Percentiles rank a stretch among this genome's conserved stretches.
These are phyloP conservation scores for Peromyscus aztecus DNA, from an alignment of 2,797 vertebrate genomes.

Conservation along the genomic window DNA sequence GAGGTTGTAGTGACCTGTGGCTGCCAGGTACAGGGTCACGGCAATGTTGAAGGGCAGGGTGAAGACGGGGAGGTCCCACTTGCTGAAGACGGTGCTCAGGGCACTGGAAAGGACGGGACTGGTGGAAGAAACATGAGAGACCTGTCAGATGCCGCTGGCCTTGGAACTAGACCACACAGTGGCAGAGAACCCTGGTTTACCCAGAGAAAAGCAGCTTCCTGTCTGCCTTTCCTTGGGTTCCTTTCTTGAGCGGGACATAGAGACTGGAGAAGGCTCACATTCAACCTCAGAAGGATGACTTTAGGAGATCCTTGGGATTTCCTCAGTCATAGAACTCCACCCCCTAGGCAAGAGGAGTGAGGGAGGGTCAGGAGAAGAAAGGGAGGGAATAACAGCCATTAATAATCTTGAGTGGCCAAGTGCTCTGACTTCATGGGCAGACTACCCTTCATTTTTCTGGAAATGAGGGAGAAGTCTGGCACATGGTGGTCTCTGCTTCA, in stretches of 20 bases:
- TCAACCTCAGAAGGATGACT: not conserved
- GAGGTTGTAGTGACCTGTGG: conserved; percentile 93
- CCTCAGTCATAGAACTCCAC: not conserved
- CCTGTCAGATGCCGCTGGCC: not conserved
- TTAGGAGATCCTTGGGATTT: not conserved
- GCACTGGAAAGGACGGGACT: conserved; percentile 96
- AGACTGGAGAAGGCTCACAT: fast-evolving
- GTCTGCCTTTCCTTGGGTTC: too few relatives aligned
- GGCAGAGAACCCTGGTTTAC: not conserved
- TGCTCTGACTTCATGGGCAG: not conserved
- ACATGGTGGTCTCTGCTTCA: not conserved
- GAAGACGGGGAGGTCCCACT: conserved; percentile 97
- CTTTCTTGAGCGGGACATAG: not conserved
- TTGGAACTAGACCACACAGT: fast-evolving
- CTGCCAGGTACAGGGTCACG: conserved; percentile 94
- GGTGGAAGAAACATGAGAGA: conserved; percentile 74
- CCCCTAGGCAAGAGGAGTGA: not conserved
- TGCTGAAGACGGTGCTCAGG: conserved; percentile 93
- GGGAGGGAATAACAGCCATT: not conserved
- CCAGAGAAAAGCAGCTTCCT: not conserved
- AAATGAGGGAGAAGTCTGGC: not conserved
- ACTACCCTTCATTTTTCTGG: not conserved
- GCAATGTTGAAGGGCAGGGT: conserved; percentile 96
- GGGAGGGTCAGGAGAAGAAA: not conserved
- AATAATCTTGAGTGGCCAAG: not conserved